Base-by-base conservation (phyloP, 1,140 invertebrate genomes). In the Thaumetopoea pityocampa region DNA sequence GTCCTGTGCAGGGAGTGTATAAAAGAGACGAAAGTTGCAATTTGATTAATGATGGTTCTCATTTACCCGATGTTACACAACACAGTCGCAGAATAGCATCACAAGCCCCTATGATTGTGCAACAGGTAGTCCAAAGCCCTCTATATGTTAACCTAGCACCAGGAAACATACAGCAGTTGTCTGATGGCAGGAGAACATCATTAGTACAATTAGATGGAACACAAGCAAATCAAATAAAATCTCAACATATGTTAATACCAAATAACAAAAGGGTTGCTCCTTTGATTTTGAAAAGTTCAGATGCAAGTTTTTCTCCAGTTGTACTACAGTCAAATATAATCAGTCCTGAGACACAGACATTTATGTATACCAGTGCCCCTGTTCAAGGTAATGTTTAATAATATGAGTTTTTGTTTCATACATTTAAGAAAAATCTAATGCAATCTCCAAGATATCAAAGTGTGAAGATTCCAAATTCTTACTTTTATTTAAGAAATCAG, bases 301-400 rank as follows among this genome's bases (percentile, higher is more conserved):
- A 84, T 63, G 24, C 70, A 22, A 82, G 71, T 52, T 79, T 85
- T 38, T 80, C 81, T 28, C 81, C 82, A 26, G 64, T 86, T 19
- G 68, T 86, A 41, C 55, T 86, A 15, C 81, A 83, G 33, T 70
- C 82, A 27, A 85, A 82, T 59, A 71, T 83, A 9, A 71, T 85
- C 4, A 82, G 64, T 43, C 59, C 77, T 11, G 74, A 81, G 37
- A 63, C 72, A 22, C 80, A 80, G 47, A 88, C 89, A 9, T 68
- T 91, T 8, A 88, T 90, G 87, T 90, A 90, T 45, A 85, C 89
- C 18, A 86, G 83, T 51, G 70, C 85, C 22, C 71, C 85, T 38
- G 51, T 83, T 23, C 74, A 81, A 69, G 71, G 79, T 85, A 79
- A 55, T 14, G 8, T 28, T 28, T 28, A 11, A 4, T 28, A 10